Evolutionary conservation across 2,113 vertebrate species (phyloP).

Genomic region (Catharus fuscescens): DNA sequence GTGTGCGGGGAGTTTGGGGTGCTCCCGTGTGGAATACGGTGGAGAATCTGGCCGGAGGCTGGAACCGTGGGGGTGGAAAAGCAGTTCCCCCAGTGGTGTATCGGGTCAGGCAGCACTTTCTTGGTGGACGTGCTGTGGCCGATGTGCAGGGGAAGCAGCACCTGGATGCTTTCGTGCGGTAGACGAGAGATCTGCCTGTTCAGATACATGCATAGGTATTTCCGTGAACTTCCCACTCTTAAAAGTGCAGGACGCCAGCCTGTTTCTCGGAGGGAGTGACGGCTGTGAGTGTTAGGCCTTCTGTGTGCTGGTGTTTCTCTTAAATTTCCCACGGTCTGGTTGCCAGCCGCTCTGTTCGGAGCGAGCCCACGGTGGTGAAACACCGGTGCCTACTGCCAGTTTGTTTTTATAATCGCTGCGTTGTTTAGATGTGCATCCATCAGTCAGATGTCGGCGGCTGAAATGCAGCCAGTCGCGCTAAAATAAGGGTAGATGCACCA

Average conservation of each 20-base stretch:
- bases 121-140: background rate
- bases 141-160: background rate
- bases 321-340: background rate
- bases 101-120: background rate
- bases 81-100: background rate
- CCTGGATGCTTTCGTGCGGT: background rate
- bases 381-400: background rate
- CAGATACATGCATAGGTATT: background rate
- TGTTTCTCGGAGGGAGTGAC: background rate
- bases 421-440: background rate
- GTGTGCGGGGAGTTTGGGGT: background rate
- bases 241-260: background rate
- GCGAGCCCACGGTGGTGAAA: background rate
- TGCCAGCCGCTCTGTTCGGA: background rate
- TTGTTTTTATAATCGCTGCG: background rate
- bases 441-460: background rate
- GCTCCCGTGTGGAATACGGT: background rate
- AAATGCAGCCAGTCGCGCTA: background rate
- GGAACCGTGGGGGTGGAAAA: background rate
- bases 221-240: background rate
- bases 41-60: background rate
- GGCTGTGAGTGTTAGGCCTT: background rate
- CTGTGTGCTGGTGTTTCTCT: background rate
- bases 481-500: background rate
- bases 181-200: background rate